Conservation (phyloP, 2,797 vertebrate species). For the Sandelia bainsii region DNA sequence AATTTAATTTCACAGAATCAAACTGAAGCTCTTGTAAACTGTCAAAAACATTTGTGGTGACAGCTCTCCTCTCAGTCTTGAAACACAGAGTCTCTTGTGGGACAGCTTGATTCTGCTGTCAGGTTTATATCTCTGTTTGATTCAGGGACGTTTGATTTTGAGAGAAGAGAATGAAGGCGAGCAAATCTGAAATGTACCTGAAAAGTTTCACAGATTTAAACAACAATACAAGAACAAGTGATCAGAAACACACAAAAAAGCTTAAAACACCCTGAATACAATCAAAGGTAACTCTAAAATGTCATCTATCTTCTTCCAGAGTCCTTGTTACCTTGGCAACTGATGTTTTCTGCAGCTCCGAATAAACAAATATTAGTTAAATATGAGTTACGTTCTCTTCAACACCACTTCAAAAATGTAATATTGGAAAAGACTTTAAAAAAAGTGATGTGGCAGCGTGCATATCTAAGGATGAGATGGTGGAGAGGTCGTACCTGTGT, state of each 20-base stretch:
- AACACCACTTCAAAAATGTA: not conserved
- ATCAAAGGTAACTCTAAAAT: not conserved
- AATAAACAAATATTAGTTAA: constrained; percentile 1
- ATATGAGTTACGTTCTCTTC: not conserved
- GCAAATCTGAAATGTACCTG: not conserved
- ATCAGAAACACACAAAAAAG: not conserved
- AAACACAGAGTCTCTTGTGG: not conserved
- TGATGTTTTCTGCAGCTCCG: constrained; percentile 12
- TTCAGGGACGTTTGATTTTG: not conserved
- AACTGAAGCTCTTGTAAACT: not conserved
- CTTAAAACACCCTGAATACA: not conserved
- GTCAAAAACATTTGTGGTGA: not conserved
- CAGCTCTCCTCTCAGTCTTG: not conserved
- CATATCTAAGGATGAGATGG: no score
- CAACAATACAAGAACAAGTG: not conserved
- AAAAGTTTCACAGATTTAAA: constrained; percentile 3
- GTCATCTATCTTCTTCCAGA: not conserved
- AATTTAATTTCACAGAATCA: not conserved
- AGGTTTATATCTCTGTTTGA: no score
- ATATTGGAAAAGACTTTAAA: not conserved
- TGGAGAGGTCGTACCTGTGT: constrained; percentile 89
- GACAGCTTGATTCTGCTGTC: not conserved
- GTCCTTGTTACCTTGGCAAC: constrained; percentile 10
- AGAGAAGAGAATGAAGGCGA: no score
- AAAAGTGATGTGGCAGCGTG: no score